Percentiles rank a stretch among this genome's conserved stretches.
phyloP scores from a whole-genome alignment of 2,888 invertebrate species.

The Neoaliturus tenellus region DNA sequence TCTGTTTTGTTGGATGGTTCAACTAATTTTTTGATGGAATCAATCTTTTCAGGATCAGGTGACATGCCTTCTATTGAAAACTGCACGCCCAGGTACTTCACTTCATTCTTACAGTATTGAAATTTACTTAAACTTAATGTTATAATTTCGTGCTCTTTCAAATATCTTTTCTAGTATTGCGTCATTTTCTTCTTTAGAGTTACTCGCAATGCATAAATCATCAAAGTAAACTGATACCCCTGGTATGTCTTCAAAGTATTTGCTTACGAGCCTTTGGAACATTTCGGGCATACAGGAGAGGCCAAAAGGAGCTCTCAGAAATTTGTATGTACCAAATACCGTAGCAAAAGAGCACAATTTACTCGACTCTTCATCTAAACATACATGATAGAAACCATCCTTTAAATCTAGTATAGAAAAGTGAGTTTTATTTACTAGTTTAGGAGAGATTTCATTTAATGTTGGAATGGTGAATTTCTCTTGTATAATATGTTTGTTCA shows the following conservation, averaged over 20 bases:
- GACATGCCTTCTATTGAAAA: not conserved
- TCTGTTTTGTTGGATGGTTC: too few species aligned
- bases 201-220: conserved; percentile 30
- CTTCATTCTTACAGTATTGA: not conserved
- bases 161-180: not conserved
- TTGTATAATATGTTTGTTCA: conserved; percentile 19
- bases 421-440: conserved; percentile 30
- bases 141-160: not conserved
- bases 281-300: conserved; percentile 17
- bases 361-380: conserved; percentile 48
- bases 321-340: conserved; percentile 57
- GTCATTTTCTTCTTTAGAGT: conserved; percentile 26
- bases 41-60: too few species aligned
- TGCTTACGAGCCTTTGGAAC: conserved; percentile 14
- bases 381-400: conserved; percentile 58
- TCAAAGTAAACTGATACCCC: conserved; percentile 36
- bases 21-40: too few species aligned
- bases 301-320: conserved; percentile 55
- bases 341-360: conserved; percentile 57
- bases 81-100: not conserved
- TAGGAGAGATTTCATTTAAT: conserved; percentile 27
- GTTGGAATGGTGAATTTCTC: conserved; percentile 38
- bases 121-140: not conserved
- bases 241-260: conserved; percentile 37
- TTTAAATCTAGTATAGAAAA: conserved; percentile 53